Conservation (phyloP, 2,797 vertebrate genomes). For the Cottoperca gobio region DNA sequence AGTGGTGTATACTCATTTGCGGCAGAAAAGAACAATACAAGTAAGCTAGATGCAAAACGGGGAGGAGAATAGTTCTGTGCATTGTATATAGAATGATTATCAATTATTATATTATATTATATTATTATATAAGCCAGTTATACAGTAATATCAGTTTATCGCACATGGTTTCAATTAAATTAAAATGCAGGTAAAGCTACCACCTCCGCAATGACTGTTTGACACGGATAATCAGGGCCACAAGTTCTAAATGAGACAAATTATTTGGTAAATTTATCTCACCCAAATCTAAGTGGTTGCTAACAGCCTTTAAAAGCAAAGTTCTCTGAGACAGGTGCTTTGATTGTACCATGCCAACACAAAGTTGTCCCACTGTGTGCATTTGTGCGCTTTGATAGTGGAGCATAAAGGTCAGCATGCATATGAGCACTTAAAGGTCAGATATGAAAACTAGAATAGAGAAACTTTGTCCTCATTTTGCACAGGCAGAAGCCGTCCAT, state of each 20-base stretch:
- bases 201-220: not conserved
- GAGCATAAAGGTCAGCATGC: conserved; percentile 33
- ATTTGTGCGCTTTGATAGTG: conserved; percentile 2
- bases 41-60: not conserved
- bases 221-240: not conserved
- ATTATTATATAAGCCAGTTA: not conserved
- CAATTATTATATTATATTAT: too few relatives aligned
- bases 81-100: not conserved
- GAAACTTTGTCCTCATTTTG: conserved; percentile 28
- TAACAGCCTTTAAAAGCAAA: not conserved
- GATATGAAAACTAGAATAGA: conserved; percentile 8
- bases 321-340: not conserved
- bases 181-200: not conserved
- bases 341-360: not conserved
- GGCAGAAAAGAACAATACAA: conserved; percentile 12
- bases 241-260: not conserved
- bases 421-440: conserved; percentile 38
- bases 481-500: not conserved
- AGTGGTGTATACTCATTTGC: not conserved
- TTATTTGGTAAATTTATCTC: not conserved
- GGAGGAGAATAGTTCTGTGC: not conserved
- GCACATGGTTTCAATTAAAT: not conserved
- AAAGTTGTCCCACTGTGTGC: conserved; percentile 1
- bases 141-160: not conserved
- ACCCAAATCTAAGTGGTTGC: not conserved